phyloP scores from a whole-genome alignment of 2,888 invertebrate genomes.

The Lasius platythorax region DNA sequence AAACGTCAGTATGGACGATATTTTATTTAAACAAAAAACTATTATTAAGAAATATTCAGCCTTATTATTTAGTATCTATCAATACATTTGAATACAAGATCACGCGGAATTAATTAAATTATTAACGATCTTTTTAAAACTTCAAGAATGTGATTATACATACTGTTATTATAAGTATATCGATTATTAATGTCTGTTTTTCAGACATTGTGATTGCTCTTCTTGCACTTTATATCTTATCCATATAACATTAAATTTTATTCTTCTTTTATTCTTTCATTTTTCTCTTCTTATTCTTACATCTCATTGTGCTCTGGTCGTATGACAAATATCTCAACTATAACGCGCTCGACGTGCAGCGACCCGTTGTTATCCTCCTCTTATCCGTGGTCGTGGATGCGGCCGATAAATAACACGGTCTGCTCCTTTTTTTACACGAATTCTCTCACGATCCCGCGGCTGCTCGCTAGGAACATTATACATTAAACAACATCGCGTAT shows the following conservation, averaged over 20 bases:
- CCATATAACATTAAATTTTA: not conserved
- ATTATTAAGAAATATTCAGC: not conserved
- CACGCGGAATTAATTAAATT: not conserved
- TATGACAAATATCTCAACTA: slow-evolving; percentile 29
- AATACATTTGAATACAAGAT: not conserved
- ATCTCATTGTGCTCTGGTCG: not conserved
- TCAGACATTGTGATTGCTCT: not conserved
- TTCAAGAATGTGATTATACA: not conserved
- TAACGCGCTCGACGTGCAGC: slow-evolving; percentile 27
- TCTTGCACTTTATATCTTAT: not conserved
- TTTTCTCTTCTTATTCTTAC: not conserved
- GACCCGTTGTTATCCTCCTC: slow-evolving; percentile 29
- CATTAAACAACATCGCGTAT: slow-evolving; percentile 79
- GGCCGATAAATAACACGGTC: slow-evolving; percentile 47
- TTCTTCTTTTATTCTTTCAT: not conserved
- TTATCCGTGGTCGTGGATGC: slow-evolving; percentile 32
- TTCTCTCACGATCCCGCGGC: slow-evolving; percentile 67
- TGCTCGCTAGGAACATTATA: slow-evolving; percentile 50
- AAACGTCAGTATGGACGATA: not conserved
- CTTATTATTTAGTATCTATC: not conserved
- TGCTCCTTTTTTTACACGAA: slow-evolving; percentile 54
- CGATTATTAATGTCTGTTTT: not conserved
- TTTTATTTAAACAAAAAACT: not conserved
- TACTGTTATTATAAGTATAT: not conserved
- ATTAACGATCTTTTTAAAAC: not conserved